phyloP scores from a whole-genome alignment of 2,797 vertebrate species.

The Arrhamphus sclerolepis region DNA sequence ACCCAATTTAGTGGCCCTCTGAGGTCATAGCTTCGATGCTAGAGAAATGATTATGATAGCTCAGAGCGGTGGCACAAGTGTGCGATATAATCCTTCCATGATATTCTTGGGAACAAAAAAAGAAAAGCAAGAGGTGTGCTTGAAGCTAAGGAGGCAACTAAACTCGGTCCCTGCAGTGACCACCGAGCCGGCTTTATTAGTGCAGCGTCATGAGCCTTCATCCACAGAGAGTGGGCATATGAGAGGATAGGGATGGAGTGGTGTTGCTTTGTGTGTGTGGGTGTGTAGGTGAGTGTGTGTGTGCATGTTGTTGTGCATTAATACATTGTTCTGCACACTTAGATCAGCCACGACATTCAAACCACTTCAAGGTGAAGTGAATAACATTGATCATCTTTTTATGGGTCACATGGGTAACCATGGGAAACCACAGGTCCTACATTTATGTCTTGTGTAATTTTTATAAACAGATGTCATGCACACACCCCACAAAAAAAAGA shows the following conservation, averaged over 20 bases:
- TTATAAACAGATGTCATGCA: too few relatives aligned
- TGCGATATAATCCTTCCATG: slow-evolving; percentile 50
- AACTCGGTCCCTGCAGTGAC: slow-evolving; percentile 65
- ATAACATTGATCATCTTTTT: too few relatives aligned
- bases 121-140: slow-evolving; percentile 40
- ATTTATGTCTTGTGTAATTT: too few relatives aligned
- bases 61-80: slow-evolving; percentile 30
- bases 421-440: too few relatives aligned
- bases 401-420: too few relatives aligned
- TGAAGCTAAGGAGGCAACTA: slow-evolving; percentile 57
- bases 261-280: slow-evolving; percentile 47
- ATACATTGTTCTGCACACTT: too few relatives aligned
- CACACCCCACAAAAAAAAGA: background rate
- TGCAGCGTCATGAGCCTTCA: slow-evolving; percentile 64
- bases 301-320: background rate
- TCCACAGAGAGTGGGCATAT: slow-evolving; percentile 53
- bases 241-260: slow-evolving; percentile 38
- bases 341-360: too few relatives aligned
- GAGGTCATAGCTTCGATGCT: slow-evolving; percentile 57
- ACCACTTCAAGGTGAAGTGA: too few relatives aligned
- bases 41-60: slow-evolving; percentile 26
- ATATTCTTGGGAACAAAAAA: slow-evolving; percentile 51
- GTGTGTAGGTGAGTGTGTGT: slow-evolving; percentile 20
- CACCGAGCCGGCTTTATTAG: slow-evolving; percentile 76
- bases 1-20: slow-evolving; percentile 59